Evolutionary conservation across 1,140 invertebrate species (phyloP).

Genomic region (Drosophila serrata): DNA sequence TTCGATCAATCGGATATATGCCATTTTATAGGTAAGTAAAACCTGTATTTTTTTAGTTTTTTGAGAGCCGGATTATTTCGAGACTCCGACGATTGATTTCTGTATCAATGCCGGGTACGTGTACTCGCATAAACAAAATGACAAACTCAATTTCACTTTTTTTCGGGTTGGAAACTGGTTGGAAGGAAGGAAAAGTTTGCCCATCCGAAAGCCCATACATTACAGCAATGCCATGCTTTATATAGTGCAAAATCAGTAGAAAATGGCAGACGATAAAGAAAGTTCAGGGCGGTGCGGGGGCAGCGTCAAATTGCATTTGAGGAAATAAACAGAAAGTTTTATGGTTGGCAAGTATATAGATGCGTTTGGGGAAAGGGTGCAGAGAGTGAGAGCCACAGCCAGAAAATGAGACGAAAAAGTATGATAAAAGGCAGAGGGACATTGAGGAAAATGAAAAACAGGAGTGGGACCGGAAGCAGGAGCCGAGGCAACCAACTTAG

Average conservation of each 20-base stretch:
- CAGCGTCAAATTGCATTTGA: slow-evolving; percentile 80
- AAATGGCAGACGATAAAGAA: slow-evolving; percentile 81
- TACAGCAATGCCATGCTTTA: slow-evolving; percentile 80
- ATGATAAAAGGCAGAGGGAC: slow-evolving; percentile 66
- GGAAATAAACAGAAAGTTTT: slow-evolving; percentile 84
- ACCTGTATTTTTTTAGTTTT: background rate
- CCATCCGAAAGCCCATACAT: slow-evolving; percentile 54
- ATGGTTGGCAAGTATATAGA: slow-evolving; percentile 57
- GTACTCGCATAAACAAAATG: slow-evolving; percentile 64
- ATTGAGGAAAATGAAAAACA: slow-evolving; percentile 71
- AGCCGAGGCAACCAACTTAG: slow-evolving; percentile 58
- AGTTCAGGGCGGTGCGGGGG: slow-evolving; percentile 48
- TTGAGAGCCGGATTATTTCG: slow-evolving; percentile 7
- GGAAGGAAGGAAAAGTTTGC: slow-evolving; percentile 53
- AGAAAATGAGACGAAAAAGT: slow-evolving; percentile 51
- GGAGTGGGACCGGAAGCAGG: slow-evolving; percentile 29
- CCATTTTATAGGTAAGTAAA: slow-evolving; percentile 3
- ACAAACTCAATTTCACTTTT: slow-evolving; percentile 81
- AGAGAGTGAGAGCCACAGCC: slow-evolving; percentile 7
- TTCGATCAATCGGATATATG: slow-evolving; percentile 18
- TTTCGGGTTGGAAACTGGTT: slow-evolving; percentile 23
- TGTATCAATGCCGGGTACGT: slow-evolving; percentile 21
- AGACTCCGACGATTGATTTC: slow-evolving; percentile 35
- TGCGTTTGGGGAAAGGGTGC: slow-evolving; percentile 12
- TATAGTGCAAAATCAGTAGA: slow-evolving; percentile 83